Base-by-base conservation (phyloP, 2,797 vertebrate genomes). In the Thunnus albacares region DNA sequence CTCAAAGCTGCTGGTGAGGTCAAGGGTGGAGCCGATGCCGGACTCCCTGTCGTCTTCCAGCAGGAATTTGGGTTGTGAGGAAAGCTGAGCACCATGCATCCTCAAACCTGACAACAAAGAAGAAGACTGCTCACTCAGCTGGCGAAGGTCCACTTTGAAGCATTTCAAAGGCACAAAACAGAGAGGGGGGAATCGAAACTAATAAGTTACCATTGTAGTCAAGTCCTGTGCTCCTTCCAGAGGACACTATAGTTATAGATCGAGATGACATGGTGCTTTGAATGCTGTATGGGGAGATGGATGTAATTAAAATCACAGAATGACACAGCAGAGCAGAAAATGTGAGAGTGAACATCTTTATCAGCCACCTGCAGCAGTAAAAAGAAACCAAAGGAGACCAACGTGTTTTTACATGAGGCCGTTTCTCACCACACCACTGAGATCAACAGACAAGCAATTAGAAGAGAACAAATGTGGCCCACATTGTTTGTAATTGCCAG, bases 41-140 rank as follows among this genome's bases (percentile, higher is more conserved):
- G 96, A 90, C 83, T 95, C 96, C 71, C 92, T 83, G 72, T 94
- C 95, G 71, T 96, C 96, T 86, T 96, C 91, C 0, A 90, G 72
- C 10, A 62, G 28, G 57, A 93, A 70, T 65, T 86, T 91, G 0
- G 92, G 79, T 64, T 95, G 92, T 43, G 93, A 88, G 65, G 91
- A 93, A 62, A 93, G 18, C 2, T 89, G 93, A 73, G 90, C 20
- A 2, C 89, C 83, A 0, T 92, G 90, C 75, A 95, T 91, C 76
- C 85, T 93, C 67, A 75, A 12, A 22, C 84, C 94, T 95, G 76
- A 87, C 45, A 72, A 70, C 17, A 85, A 22, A 70, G 6, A 45
- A 66, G 4, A 57, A 65, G 3, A 82, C 49, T 5, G 17, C 3
- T 59, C 35, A 67, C 57, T 70, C 10, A 28, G 6, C 10, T 20